Percentiles rank a stretch among this genome's conserved stretches.
These are phyloP conservation scores for Heliconius sara DNA, from an alignment of 2,888 invertebrate genomes.

Conservation along the genomic window DNA sequence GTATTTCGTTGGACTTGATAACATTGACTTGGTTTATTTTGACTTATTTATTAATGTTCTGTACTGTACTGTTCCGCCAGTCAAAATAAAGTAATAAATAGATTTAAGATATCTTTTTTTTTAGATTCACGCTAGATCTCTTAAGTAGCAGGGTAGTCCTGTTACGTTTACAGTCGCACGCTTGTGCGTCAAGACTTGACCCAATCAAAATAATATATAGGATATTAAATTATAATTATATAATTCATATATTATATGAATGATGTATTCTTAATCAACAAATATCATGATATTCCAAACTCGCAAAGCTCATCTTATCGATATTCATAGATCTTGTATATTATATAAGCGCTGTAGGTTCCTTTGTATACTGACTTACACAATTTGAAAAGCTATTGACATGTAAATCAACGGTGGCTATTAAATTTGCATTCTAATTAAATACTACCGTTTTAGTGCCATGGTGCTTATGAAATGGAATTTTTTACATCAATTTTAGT, in stretches of 20 bases:
- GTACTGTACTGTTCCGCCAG: too few relatives aligned
- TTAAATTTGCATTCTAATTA: conserved; percentile 84
- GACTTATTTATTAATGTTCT: neutral
- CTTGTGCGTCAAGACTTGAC: too few relatives aligned
- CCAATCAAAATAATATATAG: too few relatives aligned
- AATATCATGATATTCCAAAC: neutral
- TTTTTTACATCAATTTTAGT: conserved; percentile 48
- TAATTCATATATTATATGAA: neutral
- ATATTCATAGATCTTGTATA: conserved; percentile 22
- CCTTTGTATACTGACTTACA: conserved; percentile 77
- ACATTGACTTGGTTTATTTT: neutral
- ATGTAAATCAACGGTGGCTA: conserved; percentile 81
- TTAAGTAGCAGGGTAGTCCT: too few relatives aligned
- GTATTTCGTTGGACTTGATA: neutral
- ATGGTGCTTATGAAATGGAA: conserved; percentile 61
- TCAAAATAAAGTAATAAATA: too few relatives aligned
- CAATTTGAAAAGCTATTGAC: conserved; percentile 80
- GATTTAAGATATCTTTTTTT: too few relatives aligned
- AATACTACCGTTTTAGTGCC: conserved; percentile 47
- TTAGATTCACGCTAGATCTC: too few relatives aligned
- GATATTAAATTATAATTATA: too few relatives aligned
- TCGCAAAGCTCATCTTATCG: neutral
- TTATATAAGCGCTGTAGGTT: conserved; percentile 26
- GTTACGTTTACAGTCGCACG: too few relatives aligned
- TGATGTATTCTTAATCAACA: neutral